These are phyloP conservation scores for Spinus pinus DNA, from an alignment of 2,797 vertebrate genomes.

Conservation along the genomic window DNA sequence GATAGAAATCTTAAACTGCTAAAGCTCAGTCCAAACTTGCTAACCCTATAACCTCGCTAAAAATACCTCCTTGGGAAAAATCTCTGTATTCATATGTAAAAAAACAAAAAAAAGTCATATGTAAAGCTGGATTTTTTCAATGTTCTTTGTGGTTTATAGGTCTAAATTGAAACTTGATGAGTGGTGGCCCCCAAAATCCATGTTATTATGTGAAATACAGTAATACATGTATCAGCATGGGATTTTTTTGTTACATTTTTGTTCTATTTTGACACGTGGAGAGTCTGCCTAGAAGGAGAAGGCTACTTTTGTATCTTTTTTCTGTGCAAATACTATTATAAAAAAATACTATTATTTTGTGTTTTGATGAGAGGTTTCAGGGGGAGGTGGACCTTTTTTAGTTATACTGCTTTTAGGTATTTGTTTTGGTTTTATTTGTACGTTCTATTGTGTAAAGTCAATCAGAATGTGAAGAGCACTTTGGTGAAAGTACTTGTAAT, in stretches of 20 bases:
- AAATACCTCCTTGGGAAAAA: background rate
- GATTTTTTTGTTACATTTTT: background rate
- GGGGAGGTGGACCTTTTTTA: background rate
- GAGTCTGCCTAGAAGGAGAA: background rate
- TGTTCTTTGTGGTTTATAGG: background rate
- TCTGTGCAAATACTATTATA: background rate
- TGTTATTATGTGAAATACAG: background rate
- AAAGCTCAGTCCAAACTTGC: background rate
- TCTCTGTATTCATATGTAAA: background rate
- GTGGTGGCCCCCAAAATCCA: too few relatives aligned
- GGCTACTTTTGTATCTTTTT: background rate
- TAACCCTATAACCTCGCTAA: background rate
- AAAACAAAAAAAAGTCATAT: background rate
- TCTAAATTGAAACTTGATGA: background rate
- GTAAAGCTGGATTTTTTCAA: background rate
- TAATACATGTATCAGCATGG: background rate
- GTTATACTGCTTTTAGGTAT: background rate
- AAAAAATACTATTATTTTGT: background rate
- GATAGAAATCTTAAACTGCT: background rate
- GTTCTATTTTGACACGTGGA: background rate
- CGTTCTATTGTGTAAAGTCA: background rate
- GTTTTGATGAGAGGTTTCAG: background rate
- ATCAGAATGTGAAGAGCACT: background rate
- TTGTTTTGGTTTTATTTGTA: background rate
- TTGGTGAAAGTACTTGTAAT: background rate